Percentiles rank a stretch among this genome's conserved stretches.
Conservation (phyloP, 23 tunicate species). For the Pegea sp. region DNA sequence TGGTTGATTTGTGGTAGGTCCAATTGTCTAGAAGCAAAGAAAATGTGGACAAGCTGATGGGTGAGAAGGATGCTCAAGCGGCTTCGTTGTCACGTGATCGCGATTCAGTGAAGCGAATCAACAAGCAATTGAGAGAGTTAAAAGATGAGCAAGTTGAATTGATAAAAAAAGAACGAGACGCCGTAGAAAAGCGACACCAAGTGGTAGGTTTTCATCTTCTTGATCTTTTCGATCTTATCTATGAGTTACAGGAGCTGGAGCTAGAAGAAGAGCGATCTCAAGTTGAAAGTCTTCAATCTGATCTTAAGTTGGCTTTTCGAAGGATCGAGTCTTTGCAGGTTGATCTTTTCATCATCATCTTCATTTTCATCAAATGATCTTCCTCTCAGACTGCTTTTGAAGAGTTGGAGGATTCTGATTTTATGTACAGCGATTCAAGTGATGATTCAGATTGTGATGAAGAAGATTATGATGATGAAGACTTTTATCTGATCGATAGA, state of each 20-base stretch:
- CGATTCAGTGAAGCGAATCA: slow-evolving; percentile 40
- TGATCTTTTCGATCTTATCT: background rate
- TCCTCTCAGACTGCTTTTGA: slow-evolving; percentile 38
- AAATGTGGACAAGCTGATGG: slow-evolving; percentile 27
- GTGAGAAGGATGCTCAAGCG: slow-evolving; percentile 32
- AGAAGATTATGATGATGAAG: background rate
- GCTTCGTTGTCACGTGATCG: slow-evolving; percentile 51
- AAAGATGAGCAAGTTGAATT: slow-evolving; percentile 62
- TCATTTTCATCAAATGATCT: background rate
- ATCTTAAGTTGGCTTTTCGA: slow-evolving; percentile 82
- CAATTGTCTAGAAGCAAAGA: slow-evolving; percentile 60
- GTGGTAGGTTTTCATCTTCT: slow-evolving; percentile 13
- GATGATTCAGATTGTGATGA: background rate
- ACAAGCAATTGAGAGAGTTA: slow-evolving; percentile 49
- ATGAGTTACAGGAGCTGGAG: slow-evolving; percentile 46
- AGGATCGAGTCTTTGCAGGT: slow-evolving; percentile 81
- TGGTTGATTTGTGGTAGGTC: too few species aligned
- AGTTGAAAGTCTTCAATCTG: slow-evolving; percentile 70
- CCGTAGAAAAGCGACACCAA: slow-evolving; percentile 49
- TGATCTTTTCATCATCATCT: background rate
- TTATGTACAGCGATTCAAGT: slow-evolving; percentile 10
- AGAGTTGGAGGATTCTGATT: slow-evolving; percentile 70
- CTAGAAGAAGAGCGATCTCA: slow-evolving; percentile 41
- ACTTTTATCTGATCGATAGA: background rate
- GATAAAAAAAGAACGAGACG: slow-evolving; percentile 63